Conservation (phyloP, 2,797 vertebrate genomes). For the Alosa sapidissima region DNA sequence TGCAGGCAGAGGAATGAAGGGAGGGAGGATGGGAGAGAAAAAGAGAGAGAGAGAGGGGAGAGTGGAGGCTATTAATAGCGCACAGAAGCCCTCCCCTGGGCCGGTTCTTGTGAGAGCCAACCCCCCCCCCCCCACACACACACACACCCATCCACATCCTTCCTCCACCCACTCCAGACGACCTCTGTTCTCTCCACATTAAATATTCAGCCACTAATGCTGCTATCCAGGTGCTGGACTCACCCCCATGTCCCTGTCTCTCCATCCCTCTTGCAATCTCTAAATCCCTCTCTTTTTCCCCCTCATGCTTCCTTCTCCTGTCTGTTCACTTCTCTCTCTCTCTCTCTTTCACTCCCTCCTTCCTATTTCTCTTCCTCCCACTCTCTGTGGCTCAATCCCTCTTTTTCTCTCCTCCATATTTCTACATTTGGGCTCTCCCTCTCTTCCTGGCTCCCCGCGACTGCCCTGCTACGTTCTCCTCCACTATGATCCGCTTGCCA, state of each 20-base stretch:
- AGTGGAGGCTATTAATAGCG: conserved; percentile 58
- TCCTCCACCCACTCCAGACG: conserved; percentile 37
- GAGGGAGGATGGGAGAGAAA: conserved; percentile 23
- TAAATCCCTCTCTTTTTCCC: conserved; percentile 43
- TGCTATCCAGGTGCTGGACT: conserved; percentile 38
- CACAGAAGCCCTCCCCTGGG: conserved; percentile 44
- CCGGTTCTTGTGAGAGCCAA: conserved; percentile 39
- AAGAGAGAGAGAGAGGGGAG: conserved; percentile 38
- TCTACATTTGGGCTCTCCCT: background rate
- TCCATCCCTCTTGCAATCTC: conserved; percentile 27
- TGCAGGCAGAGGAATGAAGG: background rate
- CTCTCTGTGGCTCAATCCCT: background rate
- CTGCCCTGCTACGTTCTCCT: background rate
- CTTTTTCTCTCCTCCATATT: conserved; percentile 9
- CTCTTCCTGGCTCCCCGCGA: background rate
- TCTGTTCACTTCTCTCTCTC: background rate
- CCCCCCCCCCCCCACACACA: conserved; percentile 37
- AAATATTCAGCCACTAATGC: conserved; percentile 66
- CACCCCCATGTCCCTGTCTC: background rate
- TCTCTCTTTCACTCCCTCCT: background rate
- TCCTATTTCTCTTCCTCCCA: background rate
- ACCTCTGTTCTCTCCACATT: conserved; percentile 59
- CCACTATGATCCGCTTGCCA: background rate
- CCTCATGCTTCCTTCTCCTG: conserved; percentile 36
- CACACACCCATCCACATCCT: conserved; percentile 4